Conservation (phyloP, 2,797 vertebrate species). For the Tadarida brasiliensis region DNA sequence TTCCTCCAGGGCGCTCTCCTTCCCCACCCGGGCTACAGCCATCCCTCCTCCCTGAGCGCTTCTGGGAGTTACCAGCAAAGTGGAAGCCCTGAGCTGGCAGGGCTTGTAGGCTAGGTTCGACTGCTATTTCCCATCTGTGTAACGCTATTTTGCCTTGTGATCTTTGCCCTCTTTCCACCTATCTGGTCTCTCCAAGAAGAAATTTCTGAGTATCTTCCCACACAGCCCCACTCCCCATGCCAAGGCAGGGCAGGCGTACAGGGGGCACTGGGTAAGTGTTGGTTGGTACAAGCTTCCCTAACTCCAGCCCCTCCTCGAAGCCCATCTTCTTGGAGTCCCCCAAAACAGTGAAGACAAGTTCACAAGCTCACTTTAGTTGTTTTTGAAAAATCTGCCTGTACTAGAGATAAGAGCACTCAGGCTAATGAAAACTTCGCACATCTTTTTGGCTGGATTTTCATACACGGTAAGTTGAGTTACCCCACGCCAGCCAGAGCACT, state of each 20-base stretch:
- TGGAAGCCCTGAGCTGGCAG: neutral
- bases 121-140: neutral
- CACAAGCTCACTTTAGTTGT: neutral
- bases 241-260: neutral
- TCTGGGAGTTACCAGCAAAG: neutral
- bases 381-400: constrained; percentile 13
- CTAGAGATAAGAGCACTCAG: constrained; percentile 4
- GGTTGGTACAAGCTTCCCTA: neutral
- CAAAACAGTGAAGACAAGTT: neutral
- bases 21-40: neutral
- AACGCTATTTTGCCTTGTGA: neutral
- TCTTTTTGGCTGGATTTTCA: constrained; percentile 32
- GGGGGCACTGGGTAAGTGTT: neutral
- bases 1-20: neutral
- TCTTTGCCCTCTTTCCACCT: neutral
- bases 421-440: constrained; percentile 2
- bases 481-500: neutral
- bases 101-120: neutral
- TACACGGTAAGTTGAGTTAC: neutral
- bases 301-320: neutral
- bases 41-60: neutral
- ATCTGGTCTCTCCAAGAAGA: neutral
- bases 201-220: neutral
- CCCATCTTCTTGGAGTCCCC: neutral
- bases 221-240: neutral